These are phyloP conservation scores for Euspilapteryx auroguttella DNA, from an alignment of 2,888 invertebrate genomes.

Conservation along the genomic window DNA sequence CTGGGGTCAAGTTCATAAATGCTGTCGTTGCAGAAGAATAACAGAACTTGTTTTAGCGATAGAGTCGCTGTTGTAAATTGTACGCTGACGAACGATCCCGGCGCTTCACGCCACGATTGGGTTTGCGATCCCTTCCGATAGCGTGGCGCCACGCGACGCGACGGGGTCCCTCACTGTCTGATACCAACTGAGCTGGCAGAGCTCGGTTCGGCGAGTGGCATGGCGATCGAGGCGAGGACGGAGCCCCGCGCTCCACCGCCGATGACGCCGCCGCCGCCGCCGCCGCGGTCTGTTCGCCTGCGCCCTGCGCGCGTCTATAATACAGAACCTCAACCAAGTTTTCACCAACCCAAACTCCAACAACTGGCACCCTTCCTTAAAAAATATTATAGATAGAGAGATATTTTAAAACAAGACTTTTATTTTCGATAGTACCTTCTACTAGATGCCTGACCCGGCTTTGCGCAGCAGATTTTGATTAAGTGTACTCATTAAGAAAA, in stretches of 20 bases:
- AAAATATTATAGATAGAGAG: too few species aligned
- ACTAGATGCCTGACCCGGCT: too few species aligned
- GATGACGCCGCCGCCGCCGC: constrained; percentile 13
- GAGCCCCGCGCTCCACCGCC: constrained; percentile 31
- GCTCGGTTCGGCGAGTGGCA: constrained; percentile 15
- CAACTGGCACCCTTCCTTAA: constrained; percentile 7
- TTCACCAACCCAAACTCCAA: constrained; percentile 16
- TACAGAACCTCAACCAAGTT: too few species aligned
- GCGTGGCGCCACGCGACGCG: constrained; percentile 19
- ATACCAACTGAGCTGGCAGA: constrained; percentile 44
- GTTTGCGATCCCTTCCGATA: constrained; percentile 23
- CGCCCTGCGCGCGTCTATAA: constrained; percentile 44
- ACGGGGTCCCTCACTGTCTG: constrained; percentile 22
- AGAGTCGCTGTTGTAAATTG: too few species aligned
- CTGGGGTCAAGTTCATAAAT: constrained; percentile 47
- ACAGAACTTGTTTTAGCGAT: constrained; percentile 15
- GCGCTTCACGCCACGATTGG: constrained; percentile 20
- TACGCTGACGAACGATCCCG: too few species aligned
- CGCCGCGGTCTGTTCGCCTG: constrained; percentile 16
- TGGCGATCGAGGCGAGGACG: constrained; percentile 13
- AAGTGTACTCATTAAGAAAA: too few species aligned
- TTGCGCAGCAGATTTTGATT: too few species aligned
- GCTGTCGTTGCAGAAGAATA: constrained; percentile 19
- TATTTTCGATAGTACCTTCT: too few species aligned
- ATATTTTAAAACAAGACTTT: too few species aligned